Conservation (phyloP, 2,113 vertebrate genomes). For the Talpa occidentalis region DNA sequence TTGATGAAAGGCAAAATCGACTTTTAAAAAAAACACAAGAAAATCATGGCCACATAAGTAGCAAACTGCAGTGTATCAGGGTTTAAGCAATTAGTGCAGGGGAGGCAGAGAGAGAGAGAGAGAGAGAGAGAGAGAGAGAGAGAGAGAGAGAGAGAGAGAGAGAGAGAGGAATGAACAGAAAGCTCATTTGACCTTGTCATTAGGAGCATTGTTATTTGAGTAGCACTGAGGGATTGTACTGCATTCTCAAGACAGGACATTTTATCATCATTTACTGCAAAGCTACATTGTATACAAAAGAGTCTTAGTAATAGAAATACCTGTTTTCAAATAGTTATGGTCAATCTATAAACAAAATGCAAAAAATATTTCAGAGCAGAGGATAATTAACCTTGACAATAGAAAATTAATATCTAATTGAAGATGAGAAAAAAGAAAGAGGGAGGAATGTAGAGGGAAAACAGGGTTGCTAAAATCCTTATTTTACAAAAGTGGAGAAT, state of each 20-base stretch:
- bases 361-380: constrained; percentile 22
- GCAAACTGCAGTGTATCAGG: background rate
- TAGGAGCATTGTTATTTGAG: background rate
- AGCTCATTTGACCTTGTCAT: background rate
- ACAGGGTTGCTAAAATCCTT: background rate
- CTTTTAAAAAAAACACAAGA: constrained; percentile 40
- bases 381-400: background rate
- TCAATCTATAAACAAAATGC: background rate
- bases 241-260: background rate
- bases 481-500: background rate
- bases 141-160: background rate
- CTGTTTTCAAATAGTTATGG: constrained; percentile 5
- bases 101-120: background rate
- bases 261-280: background rate
- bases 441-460: background rate
- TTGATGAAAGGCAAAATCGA: constrained; percentile 28
- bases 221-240: background rate
- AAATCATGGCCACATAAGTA: constrained; percentile 19
- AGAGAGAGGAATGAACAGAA: background rate
- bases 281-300: background rate
- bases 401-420: background rate
- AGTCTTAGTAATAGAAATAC: background rate
- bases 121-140: background rate
- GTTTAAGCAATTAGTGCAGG: background rate
- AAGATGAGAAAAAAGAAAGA: background rate